Evolutionary conservation across 2,888 invertebrate species (phyloP).

Genomic region (Pterostichus niger): DNA sequence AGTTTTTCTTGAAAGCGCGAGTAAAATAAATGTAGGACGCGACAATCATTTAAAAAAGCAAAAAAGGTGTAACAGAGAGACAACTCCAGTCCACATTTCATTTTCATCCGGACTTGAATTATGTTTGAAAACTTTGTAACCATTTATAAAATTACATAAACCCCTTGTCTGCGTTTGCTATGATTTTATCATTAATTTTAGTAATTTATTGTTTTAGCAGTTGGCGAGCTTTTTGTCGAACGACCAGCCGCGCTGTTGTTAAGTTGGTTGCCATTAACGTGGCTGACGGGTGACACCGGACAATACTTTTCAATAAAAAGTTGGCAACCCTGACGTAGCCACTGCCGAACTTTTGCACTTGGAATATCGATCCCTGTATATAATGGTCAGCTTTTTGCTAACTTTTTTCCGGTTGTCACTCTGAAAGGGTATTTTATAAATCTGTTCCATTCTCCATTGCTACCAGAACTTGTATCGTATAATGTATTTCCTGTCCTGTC

Average conservation of each 20-base stretch:
- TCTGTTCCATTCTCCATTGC: not conserved
- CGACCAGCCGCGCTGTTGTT: constrained; percentile 19
- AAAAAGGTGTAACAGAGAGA: constrained; percentile 14
- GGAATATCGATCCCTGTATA: constrained; percentile 44
- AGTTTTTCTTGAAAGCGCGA: not conserved
- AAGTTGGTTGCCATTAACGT: constrained; percentile 58
- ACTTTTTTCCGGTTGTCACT: constrained; percentile 45
- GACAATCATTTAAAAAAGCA: constrained; percentile 5
- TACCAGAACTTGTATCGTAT: not conserved
- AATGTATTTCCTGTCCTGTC: constrained; percentile 18
- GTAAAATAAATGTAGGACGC: constrained; percentile 19
- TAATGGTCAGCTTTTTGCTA: constrained; percentile 47
- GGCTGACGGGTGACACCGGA: constrained; percentile 55
- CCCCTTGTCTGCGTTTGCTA: constrained; percentile 23
- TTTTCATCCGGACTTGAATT: constrained; percentile 22
- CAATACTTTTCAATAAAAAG: constrained; percentile 65
- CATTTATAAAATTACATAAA: constrained; percentile 56
- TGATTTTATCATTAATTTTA: constrained; percentile 59
- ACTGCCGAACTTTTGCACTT: constrained; percentile 53
- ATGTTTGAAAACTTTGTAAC: constrained; percentile 21
- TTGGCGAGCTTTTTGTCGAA: constrained; percentile 38
- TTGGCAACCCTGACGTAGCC: constrained; percentile 42
- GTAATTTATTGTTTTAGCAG: constrained; percentile 59
- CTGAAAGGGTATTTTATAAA: constrained; percentile 38
- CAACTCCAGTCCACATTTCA: constrained; percentile 27